These are phyloP conservation scores for Eurystomus glaucurus DNA, from an alignment of 2,797 vertebrate genomes.

Conservation along the genomic window DNA sequence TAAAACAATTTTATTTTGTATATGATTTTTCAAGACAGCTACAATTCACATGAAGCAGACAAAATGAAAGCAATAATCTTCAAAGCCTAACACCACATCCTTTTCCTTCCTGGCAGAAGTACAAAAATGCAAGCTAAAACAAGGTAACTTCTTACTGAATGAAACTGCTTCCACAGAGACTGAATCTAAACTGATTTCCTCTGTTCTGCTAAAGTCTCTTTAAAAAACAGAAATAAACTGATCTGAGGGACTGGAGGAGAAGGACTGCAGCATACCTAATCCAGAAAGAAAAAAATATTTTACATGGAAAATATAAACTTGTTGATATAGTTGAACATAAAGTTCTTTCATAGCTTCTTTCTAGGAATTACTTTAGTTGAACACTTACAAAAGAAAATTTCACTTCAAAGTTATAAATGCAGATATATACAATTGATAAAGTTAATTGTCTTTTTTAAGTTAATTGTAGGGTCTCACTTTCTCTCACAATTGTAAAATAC, in stretches of 20 bases:
- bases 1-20: slow-evolving; percentile 24
- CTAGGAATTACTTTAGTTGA: not conserved
- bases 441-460: not conserved
- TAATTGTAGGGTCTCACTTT: not conserved
- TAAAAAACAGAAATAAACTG: not conserved
- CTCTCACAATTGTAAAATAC: not conserved
- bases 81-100: slow-evolving; percentile 27
- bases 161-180: slow-evolving; percentile 15
- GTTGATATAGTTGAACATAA: not conserved
- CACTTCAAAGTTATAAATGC: not conserved
- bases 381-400: not conserved
- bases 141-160: slow-evolving; percentile 41
- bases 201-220: not conserved
- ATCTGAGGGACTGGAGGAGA: not conserved
- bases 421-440: not conserved
- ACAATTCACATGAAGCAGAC: not conserved
- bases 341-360: not conserved
- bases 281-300: not conserved
- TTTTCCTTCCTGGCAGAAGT: slow-evolving; percentile 3
- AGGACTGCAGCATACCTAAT: not conserved
- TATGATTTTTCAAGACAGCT: slow-evolving; percentile 30
- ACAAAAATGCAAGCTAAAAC: slow-evolving; percentile 44
- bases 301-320: not conserved
- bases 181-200: not conserved
- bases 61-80: slow-evolving; percentile 54